phyloP scores from a whole-genome alignment of 2,888 invertebrate species.

The Dryobota labecula region DNA sequence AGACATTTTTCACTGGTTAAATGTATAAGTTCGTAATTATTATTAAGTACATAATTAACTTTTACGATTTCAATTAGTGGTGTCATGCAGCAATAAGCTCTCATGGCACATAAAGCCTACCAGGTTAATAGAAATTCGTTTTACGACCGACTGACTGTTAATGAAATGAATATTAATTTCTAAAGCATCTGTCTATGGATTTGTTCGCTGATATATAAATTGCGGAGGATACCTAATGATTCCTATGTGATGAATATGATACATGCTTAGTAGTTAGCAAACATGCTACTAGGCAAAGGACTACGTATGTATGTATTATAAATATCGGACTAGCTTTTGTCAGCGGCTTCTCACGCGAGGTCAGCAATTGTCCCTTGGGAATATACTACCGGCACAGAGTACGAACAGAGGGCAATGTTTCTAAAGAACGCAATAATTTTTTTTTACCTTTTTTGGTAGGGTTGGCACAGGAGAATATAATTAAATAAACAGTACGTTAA shows the following conservation, averaged over 20 bases:
- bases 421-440: too few relatives aligned
- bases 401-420: too few relatives aligned
- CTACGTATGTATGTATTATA: background rate
- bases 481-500: too few relatives aligned
- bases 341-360: background rate
- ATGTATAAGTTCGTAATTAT: conserved; percentile 3
- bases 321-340: background rate
- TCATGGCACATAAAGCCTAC: background rate
- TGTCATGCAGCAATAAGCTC: background rate
- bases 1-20: background rate
- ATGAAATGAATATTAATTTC: background rate
- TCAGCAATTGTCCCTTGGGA: background rate
- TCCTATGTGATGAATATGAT: background rate
- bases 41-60: conserved; percentile 11
- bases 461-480: too few relatives aligned
- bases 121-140: conserved; percentile 10
- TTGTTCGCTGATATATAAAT: background rate
- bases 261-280: background rate
- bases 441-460: too few relatives aligned
- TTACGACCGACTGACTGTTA: background rate
- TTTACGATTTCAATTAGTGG: conserved; percentile 4
- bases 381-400: background rate
- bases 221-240: background rate
- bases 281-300: background rate
- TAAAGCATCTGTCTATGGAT: background rate